Evolutionary conservation across 2,113 vertebrate species (phyloP), one percentile per base, ranked within the genome.

Genomic region (Epinephelus cyanopodus): DNA sequence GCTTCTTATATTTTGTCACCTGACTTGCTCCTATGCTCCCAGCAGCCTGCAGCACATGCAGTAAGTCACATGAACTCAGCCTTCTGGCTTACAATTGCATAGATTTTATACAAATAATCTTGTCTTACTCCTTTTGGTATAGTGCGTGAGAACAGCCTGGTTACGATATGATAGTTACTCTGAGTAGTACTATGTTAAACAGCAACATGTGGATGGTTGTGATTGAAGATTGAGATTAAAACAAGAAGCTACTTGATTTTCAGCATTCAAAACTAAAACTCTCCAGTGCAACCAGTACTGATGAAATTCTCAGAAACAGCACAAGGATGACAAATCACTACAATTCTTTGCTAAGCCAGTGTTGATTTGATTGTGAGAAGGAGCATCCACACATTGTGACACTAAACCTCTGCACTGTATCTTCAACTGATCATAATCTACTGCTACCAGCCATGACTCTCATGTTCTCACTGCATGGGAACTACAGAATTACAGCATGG

Each of bases 301-400:
- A 71, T 13, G 3, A 48, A 56, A 69, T 33, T 56, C 56, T 70
- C 37, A 75, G 45, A 29, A 21, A 76, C 27, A n/a, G 58, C n/a
- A 47, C n/a, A 52, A 4, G n/a, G 3, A 27, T 52, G n/a, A 57
- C n/a, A 5, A 73, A 53, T 61, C 9, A 33, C 8, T 39, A 19
- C 21, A 54, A 3, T 29, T 67, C 63, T 66, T 19, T 2, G 27
- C 70, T 39, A 15, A 47, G 23, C 14, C 21, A 66, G 60, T 18
- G 19, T 13, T 60, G 27, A 50, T 47, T 45, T 66, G 27, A 65
- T 39, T 72, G 10, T 74, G 12, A 48, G 18, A 60, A 18, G 42
- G 52, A 39, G 18, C 29, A 53, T 76, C 39, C 33, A 65, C 29
- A 23, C 27, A 18, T 9, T 47, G 2, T 53, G 23, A 47, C 53